Evolutionary conservation across 1,140 invertebrate genomes (phyloP), one percentile per base, ranked within the genome.

Genomic region (Grapholita molesta): DNA sequence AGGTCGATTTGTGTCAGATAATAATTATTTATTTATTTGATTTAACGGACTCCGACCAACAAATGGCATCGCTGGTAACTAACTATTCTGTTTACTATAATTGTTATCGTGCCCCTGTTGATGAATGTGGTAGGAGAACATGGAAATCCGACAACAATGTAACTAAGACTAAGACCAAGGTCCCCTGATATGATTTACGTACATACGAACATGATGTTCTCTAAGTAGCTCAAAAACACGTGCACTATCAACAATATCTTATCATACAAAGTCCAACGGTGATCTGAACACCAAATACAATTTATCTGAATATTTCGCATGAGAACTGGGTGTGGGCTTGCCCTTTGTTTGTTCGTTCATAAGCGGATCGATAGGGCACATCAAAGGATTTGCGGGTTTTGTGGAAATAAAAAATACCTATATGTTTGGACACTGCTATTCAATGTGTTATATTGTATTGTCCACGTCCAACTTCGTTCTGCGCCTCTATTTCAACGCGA

Each of bases 341-440:
- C 24, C 55, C 55, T 61, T 61, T 61, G 55, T 61, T 61, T 61
- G 55, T 32, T 61, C 55, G 25, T 32, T 61, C 15, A 61, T 61
- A 61, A 61, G 28, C 25, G 55, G 55, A 32, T 61, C 55, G 25
- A 61, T 61, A 61, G 55, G 55, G 32, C 25, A 61, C 55, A 61
- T 61, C 55, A 61, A 61, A 61, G 55, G n/a, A 61, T 61, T 61
- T 61, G 55, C n/a, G 55, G 55, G 55, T 61, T 61, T 61, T 61
- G 15, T 30, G 15, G 25, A 32, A 61, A 61, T 61, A 61, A 61
- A 61, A 61, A 28, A 35, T 15, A 6, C 1, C 9, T 57, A 15
- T 15, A 6, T 15, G 53, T 57, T 30, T 61, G 55, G 28, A 28
- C 25, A 61, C 55, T 15, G 55, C 55, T 15, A 15, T 61, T 30